Percentiles rank a stretch among this genome's conserved stretches.
These are phyloP conservation scores for Ceuthmochares aereus DNA, from an alignment of 2,113 vertebrate species.

Conservation along the genomic window DNA sequence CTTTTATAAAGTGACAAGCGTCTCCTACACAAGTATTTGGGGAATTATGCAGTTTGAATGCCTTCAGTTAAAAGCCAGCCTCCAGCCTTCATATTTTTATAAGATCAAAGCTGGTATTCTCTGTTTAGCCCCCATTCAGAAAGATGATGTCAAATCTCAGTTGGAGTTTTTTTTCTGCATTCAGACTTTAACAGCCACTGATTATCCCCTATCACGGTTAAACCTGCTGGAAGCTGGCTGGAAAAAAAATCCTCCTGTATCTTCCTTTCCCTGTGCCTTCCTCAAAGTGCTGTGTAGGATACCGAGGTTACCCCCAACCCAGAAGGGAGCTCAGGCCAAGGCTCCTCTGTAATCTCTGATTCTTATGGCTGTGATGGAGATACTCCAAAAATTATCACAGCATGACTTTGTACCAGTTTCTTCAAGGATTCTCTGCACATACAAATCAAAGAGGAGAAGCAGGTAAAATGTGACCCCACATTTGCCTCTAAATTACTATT, in stretches of 20 bases:
- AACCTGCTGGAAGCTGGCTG: conserved; percentile 7
- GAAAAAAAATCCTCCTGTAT: conserved; percentile 7
- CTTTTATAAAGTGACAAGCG: conserved; percentile 40
- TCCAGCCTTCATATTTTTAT: conserved; percentile 27
- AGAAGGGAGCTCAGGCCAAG: neutral
- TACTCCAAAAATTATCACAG: neutral
- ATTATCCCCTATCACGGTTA: conserved; percentile 16
- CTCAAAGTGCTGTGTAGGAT: neutral
- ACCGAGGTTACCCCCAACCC: neutral
- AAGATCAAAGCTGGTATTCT: conserved; percentile 58
- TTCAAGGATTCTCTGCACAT: neutral
- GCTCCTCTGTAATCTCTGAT: neutral
- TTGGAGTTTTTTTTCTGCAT: neutral
- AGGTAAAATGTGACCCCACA: neutral
- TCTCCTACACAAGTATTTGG: conserved; percentile 20
- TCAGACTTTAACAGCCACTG: conserved; percentile 25
- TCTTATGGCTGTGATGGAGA: neutral
- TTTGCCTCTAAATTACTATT: neutral
- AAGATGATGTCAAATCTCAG: conserved; percentile 45
- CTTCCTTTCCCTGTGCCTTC: neutral
- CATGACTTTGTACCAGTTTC: neutral
- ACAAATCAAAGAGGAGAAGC: neutral
- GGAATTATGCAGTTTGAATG: conserved; percentile 39
- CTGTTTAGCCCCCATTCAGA: conserved; percentile 13
- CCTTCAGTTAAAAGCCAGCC: conserved; percentile 8